Base-by-base conservation (phyloP, 2,888 invertebrate genomes). In the Diarsia brunnea region DNA sequence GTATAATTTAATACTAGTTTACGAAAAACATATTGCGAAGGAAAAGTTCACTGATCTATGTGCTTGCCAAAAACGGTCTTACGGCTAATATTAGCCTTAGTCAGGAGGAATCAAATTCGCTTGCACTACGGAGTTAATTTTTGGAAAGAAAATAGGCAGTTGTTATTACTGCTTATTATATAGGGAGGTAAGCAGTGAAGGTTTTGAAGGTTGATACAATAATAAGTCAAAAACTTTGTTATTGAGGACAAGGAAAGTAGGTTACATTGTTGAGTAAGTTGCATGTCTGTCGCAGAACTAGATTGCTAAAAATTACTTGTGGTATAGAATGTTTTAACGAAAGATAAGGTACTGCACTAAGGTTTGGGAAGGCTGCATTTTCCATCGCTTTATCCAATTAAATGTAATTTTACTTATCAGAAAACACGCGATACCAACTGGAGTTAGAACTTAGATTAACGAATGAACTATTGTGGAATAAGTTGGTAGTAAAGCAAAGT, bases 1-100 rank as follows among this genome's bases (percentile, higher is more conserved):
- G 84, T 87, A 88, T 87, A 90, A 88, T 90, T 89, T 88, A 73
- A 87, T 86, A 84, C 85, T 81, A 84, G 86, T 87, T 89, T 88
- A 89, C 87, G 84, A 87, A 85, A 88, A 89, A 89, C 87, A 86
- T 90, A 90, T 89, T 89, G 85, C 86, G 66, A 89, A 69, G 27
- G 79, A 83, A 84, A 86, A 87, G 82, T 89, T 89, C 80, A 83
- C 69, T 87, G 85, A 91, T 89, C 79, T 86, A 88, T 83, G 84
- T 87, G 75, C 80, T 80, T 87, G 89, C 91, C 89, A 90, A 90
- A 89, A 87, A 86, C 84, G 76, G 83, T 87, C 84, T 88, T 85
- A 81, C 67, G 73, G 72, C 58, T 79, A 86, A 81, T 88, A 82
- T 75, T 79, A 75, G 5, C 21, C 27, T 66, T 60, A 65, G 76